Base-by-base conservation (phyloP, 2,797 vertebrate species). In the Eurystomus glaucurus region DNA sequence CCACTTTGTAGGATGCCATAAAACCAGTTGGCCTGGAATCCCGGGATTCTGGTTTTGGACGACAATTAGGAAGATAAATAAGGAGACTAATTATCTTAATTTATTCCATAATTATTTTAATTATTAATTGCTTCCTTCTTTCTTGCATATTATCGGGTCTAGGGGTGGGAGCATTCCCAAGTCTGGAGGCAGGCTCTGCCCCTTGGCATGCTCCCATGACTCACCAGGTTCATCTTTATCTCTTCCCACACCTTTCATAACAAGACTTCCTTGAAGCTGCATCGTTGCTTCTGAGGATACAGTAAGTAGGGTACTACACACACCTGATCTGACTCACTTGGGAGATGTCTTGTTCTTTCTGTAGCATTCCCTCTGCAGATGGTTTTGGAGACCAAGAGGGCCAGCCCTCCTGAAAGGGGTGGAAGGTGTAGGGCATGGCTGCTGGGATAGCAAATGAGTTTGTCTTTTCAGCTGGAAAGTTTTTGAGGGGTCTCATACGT, bases 81-180 rank as follows among this genome's bases (percentile, higher is more conserved):
- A 86, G 55, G 48, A 83, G 29, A 39, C 46, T 69, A 92, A 96
- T 93, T 93, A 88, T 46, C 33, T 78, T 95, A 93, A 96, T 84
- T 68, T 91, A 91, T 95, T 88, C 88, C 10, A 33, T 84, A 88
- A 95, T 95, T 94, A 96, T 79, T 83, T 88, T 90, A 95, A 93
- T 90, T 92, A 94, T 84, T 86, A 88, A 97, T 95, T 55, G 48
- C 62, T 93, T 95, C 95, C 92, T 79, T 84, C 69, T 93, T 79
- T 86, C 90, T 76, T 82, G 43, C 79, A 64, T 92, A 57, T 86
- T 78, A 85, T 48, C 33, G 55, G 33, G 48, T 57, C 50, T 50
- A 81, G 31, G 76, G 39, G 58, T 54, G 43, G 90, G 91, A 95
- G 66, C 33, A 66, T 77, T 94, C 79, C 79, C 4, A 10, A 65